Evolutionary conservation across 2,797 vertebrate genomes (phyloP), one percentile per base, ranked within the genome.

Genomic region (Kryptolebias ocellatus): DNA sequence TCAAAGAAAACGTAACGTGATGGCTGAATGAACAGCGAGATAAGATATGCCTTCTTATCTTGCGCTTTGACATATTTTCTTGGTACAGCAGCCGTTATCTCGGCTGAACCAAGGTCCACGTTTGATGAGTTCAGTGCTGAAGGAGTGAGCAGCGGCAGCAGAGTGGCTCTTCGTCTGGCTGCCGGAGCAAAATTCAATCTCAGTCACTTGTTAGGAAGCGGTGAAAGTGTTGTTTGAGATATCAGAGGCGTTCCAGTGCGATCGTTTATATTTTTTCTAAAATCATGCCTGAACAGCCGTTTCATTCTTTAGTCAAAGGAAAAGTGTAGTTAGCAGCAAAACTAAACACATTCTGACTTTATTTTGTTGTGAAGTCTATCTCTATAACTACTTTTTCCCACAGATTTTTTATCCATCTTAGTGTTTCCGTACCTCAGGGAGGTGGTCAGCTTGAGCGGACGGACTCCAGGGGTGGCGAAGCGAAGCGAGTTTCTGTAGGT

Each of bases 401-500:
- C 9, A 62, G 20, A 7, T 12, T 4, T 6, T 20, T 39, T 10
- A 20, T 72, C 8, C 7, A 47, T 67, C 46, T 47, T 17, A 47
- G 47, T 2, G 67, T 59, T n/a, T 55, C n/a, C 60, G 56, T 88
- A 99, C 98, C 96, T 96, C 89, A 99, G 95, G 0, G 95, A 93
- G 16, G 97, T 98, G 82, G 95, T 95, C 44, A 99, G 95, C 73
- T 96, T 96, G 70, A 99, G 95, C 0, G 97, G 98, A 20, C 98
- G 94, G 70, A 98, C 96, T 12, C 98, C 98, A 0, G 98, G 97
- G 0, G 98, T 99, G 73, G 98, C 97, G 39, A 99, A 99, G 79
- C 97, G 96, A 60, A 99, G 92, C 1, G 96, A 98, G 88, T 99
- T 99, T 83, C 97, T 96, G 93, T 99, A 99, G 78, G 96, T 97